phyloP scores from a whole-genome alignment of 2,888 invertebrate species.

The Theristus sp. region DNA sequence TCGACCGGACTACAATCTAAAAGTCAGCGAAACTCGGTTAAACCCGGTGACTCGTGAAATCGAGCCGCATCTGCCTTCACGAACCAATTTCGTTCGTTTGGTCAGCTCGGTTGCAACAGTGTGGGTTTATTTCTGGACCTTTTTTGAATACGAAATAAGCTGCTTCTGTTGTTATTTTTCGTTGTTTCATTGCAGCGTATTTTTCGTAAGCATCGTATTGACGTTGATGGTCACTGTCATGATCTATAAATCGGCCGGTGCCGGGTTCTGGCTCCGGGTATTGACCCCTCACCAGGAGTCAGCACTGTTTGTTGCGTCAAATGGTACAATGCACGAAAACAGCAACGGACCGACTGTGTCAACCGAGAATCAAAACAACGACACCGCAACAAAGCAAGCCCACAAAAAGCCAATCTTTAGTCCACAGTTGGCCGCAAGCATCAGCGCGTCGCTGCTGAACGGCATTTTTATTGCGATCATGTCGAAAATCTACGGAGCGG shows the following conservation, averaged over 20 bases:
- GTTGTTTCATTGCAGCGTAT: not conserved
- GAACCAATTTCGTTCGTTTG: not conserved
- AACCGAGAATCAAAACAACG: too few relatives aligned
- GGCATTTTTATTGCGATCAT: conserved; percentile 4
- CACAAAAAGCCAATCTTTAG: not conserved
- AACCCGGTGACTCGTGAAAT: conserved; percentile 74
- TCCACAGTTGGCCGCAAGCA: not conserved
- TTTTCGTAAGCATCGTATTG: conserved; percentile 2
- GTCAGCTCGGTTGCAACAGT: not conserved
- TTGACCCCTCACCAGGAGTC: too few relatives aligned
- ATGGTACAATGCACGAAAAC: too few relatives aligned
- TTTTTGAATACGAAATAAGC: not conserved
- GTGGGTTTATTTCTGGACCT: not conserved
- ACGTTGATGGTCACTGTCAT: conserved; percentile 1
- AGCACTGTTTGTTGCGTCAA: too few relatives aligned
- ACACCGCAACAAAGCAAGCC: too few relatives aligned
- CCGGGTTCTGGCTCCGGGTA: too few relatives aligned
- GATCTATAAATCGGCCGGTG: conserved; percentile 1
- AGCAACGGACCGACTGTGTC: too few relatives aligned
- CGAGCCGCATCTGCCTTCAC: conserved; percentile 43
- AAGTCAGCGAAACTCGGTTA: conserved; percentile 49
- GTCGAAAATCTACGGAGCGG: conserved; percentile 4
- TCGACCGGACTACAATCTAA: conserved; percentile 13
- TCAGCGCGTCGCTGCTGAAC: conserved; percentile 3
- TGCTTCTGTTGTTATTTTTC: not conserved